Conservation (phyloP, 1,140 invertebrate genomes). For the Drosophila tristis region DNA sequence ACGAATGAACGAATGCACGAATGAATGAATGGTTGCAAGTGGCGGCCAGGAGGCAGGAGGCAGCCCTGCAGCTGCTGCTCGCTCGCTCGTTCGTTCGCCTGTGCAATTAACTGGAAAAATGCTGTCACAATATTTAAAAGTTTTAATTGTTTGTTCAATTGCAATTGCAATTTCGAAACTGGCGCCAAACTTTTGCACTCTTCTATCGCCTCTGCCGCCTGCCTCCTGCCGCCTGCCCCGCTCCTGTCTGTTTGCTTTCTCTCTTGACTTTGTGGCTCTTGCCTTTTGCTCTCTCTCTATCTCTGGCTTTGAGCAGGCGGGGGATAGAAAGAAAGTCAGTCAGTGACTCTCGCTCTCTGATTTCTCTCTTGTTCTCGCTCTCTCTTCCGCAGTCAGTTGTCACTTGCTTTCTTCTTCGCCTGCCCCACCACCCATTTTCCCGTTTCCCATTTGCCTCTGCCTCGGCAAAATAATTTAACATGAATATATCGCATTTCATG, state of each 20-base stretch:
- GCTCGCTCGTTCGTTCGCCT: constrained; percentile 20
- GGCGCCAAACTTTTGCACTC: constrained; percentile 47
- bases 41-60: too few relatives aligned
- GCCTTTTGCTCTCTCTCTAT: not conserved
- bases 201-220: not conserved
- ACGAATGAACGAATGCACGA: not conserved
- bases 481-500: constrained; percentile 83
- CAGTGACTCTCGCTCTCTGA: constrained; percentile 46
- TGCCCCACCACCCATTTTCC: not conserved
- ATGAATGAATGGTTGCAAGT: not conserved
- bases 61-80: constrained; percentile 12
- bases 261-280: constrained; percentile 16
- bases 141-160: constrained; percentile 82
- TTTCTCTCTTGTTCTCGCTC: constrained; percentile 8
- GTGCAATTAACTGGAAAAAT: constrained; percentile 79
- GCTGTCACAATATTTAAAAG: constrained; percentile 81
- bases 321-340: not conserved
- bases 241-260: not conserved
- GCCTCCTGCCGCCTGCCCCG: too few relatives aligned
- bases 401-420: not conserved
- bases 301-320: too few relatives aligned
- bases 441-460: constrained; percentile 15
- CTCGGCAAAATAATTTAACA: constrained; percentile 71
- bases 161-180: constrained; percentile 57
- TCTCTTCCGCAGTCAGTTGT: not conserved